Evolutionary conservation across 2,113 vertebrate species (phyloP).

Genomic region (Serinus canaria): DNA sequence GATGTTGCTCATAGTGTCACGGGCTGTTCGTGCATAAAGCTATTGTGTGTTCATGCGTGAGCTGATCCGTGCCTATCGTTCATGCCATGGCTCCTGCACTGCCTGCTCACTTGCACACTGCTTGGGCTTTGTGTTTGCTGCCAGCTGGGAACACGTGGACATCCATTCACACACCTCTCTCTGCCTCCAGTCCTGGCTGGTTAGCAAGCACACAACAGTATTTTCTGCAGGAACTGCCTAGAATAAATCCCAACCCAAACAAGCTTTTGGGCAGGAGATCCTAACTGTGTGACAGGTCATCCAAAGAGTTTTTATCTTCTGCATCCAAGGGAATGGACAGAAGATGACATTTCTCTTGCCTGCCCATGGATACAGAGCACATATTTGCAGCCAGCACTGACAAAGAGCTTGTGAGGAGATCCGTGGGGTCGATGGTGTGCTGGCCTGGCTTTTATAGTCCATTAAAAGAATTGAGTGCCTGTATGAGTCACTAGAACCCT

Average conservation of each 20-base stretch:
- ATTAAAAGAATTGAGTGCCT: neutral
- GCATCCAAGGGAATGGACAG: neutral
- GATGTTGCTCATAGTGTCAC: neutral
- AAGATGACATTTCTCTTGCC: neutral
- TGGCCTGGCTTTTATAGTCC: neutral
- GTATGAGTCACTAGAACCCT: neutral
- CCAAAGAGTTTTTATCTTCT: neutral
- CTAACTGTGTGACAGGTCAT: neutral
- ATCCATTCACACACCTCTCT: neutral
- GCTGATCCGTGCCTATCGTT: accelerated
- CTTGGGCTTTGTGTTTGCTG: neutral
- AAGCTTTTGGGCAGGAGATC: neutral
- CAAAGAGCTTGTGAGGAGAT: neutral
- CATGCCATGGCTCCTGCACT: neutral
- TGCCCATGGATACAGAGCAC: neutral
- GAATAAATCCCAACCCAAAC: neutral
- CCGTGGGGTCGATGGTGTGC: accelerated
- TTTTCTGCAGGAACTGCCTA: neutral
- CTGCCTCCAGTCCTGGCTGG: neutral
- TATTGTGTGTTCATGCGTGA: accelerated
- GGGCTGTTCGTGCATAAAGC: neutral
- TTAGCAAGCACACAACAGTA: neutral
- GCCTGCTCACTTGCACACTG: neutral
- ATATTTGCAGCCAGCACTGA: neutral
- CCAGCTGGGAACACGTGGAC: neutral